Evolutionary conservation across 2,888 invertebrate genomes (phyloP), one percentile per base, ranked within the genome.

Genomic region (Rotaria macrura): DNA sequence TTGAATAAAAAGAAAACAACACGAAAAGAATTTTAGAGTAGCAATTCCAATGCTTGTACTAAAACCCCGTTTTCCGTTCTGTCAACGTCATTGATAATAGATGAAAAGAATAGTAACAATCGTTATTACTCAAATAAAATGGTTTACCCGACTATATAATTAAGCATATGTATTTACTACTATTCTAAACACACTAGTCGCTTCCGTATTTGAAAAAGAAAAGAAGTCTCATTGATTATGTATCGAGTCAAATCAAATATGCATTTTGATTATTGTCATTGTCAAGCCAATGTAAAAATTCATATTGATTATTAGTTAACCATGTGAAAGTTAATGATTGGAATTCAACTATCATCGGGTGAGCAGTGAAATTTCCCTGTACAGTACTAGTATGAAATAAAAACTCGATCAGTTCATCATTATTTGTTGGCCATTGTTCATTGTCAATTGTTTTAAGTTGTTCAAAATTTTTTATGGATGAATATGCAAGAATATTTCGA

Each of bases 21-120:
- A 65, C 65, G 65, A 65, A 65, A 65, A 65, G 65, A 65, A 65
- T 65, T 65, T 34, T 65, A 65, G 65, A 65, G 65, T 65, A 65
- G 65, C 65, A 65, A 65, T 65, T 65, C 34, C n/a, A 34, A 65
- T 34, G 65, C 65, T 65, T 65, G 29, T 34, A 34, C 65, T 65
- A 65, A 65, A 65, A 34, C 65, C 34, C 38, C 65, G 65, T 65
- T 65, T 65, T 65, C 65, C 65, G 65, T 65, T 65, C 65, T 65
- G 65, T 65, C 65, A 65, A 65, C 65, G 65, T 65, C 65, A 20
- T 65, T 65, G 65, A 34, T 65, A 38, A 65, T 65, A 65, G 34
- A 65, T 65, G 65, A 65, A 65, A 65, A 65, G 38, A 65, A 65
- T 57, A 29, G 57, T 57, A 29, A 29, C 29, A 57, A 14, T 65